phyloP scores from a whole-genome alignment of 2,888 invertebrate genomes.

The Sericinus montela region DNA sequence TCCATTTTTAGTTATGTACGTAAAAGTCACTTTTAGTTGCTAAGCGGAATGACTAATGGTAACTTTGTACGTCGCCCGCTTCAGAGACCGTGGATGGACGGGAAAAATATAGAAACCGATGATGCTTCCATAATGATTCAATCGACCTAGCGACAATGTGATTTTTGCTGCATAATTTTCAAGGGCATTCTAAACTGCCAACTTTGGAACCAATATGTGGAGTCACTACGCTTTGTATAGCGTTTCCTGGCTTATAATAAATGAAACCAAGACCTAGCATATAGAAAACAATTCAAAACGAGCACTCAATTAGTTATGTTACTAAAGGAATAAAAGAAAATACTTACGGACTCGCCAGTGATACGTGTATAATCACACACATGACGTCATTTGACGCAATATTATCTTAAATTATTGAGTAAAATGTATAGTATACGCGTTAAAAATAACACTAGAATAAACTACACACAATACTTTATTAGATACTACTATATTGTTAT shows the following conservation, averaged over 20 bases:
- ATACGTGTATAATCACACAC: slow-evolving; percentile 77
- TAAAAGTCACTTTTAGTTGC: slow-evolving; percentile 48
- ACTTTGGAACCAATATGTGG: slow-evolving; percentile 39
- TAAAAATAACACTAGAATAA: slow-evolving; percentile 61
- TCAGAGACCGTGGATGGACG: slow-evolving; percentile 42
- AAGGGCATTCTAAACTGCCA: slow-evolving; percentile 61
- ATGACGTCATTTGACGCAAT: slow-evolving; percentile 80
- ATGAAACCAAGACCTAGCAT: slow-evolving; percentile 55
- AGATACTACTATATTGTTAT: slow-evolving; percentile 62
- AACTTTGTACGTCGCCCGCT: slow-evolving; percentile 28
- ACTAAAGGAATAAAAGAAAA: slow-evolving; percentile 71
- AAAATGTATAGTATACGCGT: slow-evolving; percentile 66
- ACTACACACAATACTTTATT: slow-evolving; percentile 66
- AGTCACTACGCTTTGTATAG: slow-evolving; percentile 28
- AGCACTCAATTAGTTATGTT: slow-evolving; percentile 50
- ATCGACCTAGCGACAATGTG: slow-evolving; percentile 51
- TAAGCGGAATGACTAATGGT: slow-evolving; percentile 41
- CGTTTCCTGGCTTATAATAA: slow-evolving; percentile 56
- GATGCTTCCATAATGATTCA: slow-evolving; percentile 42
- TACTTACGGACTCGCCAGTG: slow-evolving; percentile 77
- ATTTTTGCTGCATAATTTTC: slow-evolving; percentile 78
- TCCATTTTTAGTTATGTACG: slow-evolving; percentile 67
- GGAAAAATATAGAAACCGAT: slow-evolving; percentile 33
- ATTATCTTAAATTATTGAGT: slow-evolving; percentile 74
- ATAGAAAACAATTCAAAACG: slow-evolving; percentile 43